A percentile compares a stretch with the other conserved stretches of the same genome.
These are phyloP conservation scores for Porites lobata DNA, from an alignment of 92 coral and sea anemone genomes.

Conservation along the genomic window DNA sequence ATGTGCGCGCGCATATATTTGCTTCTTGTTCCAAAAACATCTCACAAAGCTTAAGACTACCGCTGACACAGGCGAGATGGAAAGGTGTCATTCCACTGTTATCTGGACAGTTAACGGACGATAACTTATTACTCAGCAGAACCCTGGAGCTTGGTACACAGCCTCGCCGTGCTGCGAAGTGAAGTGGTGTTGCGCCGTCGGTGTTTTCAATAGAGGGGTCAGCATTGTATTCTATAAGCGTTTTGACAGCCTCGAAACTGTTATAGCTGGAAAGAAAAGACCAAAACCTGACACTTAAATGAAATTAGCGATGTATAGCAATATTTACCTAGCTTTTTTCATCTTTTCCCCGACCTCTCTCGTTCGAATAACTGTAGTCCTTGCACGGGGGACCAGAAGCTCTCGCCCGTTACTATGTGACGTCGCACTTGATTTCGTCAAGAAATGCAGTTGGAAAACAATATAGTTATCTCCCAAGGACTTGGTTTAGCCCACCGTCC, in stretches of 20 bases:
- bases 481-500: too few species aligned
- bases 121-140: conserved; percentile 21
- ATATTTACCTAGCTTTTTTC: too few species aligned
- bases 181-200: conserved; percentile 70
- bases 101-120: conserved; percentile 59
- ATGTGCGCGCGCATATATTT: conserved; percentile 10
- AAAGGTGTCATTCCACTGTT: conserved; percentile 54
- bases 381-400: too few species aligned
- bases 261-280: conserved; percentile 43
- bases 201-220: conserved; percentile 55
- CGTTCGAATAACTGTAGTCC: too few species aligned
- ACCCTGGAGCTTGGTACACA: conserved; percentile 22
- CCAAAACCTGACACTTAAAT: neutral
- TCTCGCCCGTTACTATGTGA: too few species aligned
- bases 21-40: conserved; percentile 42
- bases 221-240: conserved; percentile 53
- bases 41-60: conserved; percentile 43
- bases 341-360: too few species aligned
- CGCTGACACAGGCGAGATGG: conserved; percentile 58
- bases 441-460: too few species aligned
- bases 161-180: conserved; percentile 69
- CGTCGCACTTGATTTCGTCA: too few species aligned
- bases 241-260: conserved; percentile 44
- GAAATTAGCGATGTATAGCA: too few species aligned
- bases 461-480: too few species aligned